A percentile compares a stretch with the other conserved stretches of the same genome.
Evolutionary conservation across 2,797 vertebrate species (phyloP).

Genomic region (Sebastes iracundus): DNA sequence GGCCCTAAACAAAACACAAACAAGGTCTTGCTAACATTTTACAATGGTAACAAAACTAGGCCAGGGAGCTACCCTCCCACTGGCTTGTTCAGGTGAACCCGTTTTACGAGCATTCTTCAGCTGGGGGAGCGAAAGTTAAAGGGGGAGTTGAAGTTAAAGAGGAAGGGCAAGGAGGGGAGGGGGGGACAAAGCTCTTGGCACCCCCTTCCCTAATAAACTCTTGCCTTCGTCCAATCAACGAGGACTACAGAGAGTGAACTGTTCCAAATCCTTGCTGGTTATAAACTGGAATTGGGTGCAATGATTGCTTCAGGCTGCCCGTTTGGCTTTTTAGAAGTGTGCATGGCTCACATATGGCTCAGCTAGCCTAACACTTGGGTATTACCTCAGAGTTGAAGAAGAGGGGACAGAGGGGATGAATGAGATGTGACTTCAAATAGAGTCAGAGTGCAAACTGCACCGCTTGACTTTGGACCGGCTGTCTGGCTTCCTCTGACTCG

Average conservation of each 20-base stretch:
- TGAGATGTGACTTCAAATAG: slow-evolving; percentile 60
- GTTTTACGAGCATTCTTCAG: slow-evolving; percentile 86
- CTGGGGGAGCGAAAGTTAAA: slow-evolving; percentile 80
- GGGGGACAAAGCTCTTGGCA: slow-evolving; percentile 72
- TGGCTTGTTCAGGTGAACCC: slow-evolving; percentile 85
- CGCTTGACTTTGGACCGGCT: slow-evolving; percentile 43
- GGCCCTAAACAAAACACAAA: slow-evolving; percentile 84
- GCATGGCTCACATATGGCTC: slow-evolving; percentile 78
- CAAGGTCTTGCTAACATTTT: slow-evolving; percentile 81
- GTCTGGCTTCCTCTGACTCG: slow-evolving; percentile 31
- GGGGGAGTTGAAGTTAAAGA: slow-evolving; percentile 80
- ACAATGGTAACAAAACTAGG: slow-evolving; percentile 80
- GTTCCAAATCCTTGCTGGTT: slow-evolving; percentile 78
- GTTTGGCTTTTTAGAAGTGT: slow-evolving; percentile 76
- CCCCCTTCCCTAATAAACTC: slow-evolving; percentile 78
- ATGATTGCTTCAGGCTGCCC: slow-evolving; percentile 83
- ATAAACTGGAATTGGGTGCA: slow-evolving; percentile 82
- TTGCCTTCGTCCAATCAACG: slow-evolving; percentile 71
- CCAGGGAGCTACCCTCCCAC: slow-evolving; percentile 72
- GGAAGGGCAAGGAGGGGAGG: slow-evolving; percentile 68
- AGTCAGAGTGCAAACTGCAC: slow-evolving; percentile 43
- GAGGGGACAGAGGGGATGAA: slow-evolving; percentile 57
- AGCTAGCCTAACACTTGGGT: slow-evolving; percentile 66
- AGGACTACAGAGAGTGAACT: slow-evolving; percentile 67
- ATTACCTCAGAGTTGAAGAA: slow-evolving; percentile 71